Base-by-base conservation (phyloP, 2,113 vertebrate genomes). In the Blennius ocellaris region DNA sequence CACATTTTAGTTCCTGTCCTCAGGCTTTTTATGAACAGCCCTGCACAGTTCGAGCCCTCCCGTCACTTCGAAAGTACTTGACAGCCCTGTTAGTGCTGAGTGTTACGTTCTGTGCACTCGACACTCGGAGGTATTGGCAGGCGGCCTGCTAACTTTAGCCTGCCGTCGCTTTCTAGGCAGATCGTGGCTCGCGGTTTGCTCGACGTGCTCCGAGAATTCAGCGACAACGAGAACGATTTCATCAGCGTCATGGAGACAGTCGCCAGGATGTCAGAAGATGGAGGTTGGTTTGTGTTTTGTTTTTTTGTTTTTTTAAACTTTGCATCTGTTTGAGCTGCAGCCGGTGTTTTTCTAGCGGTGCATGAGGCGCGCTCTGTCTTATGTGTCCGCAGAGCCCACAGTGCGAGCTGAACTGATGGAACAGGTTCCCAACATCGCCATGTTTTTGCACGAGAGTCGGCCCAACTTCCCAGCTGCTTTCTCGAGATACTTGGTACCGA, bases 321-420 rank as follows among this genome's bases (percentile, higher is more conserved):
- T 65, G 78, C 45, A 47, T 66, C 0, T 59, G 30, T 59, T 38
- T 52, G 40, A 21, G 37, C 52, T 52, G 40, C 12, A 8, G 11
- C 8, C 8, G 5, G 5, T 36, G 39, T 11, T 8, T 15, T 70
- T 16, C 1, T 49, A 6, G 74, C 57, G 66, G 37, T 69, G 48
- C n/a, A 41, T 49, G 45, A 57, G 69, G 10, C 5, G 15, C 41
- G 5, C 17, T 47, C 39, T 54, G 10, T 41, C 21, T 30, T 66
- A 37, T 82, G 11, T 80, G 40, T 86, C 64, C 5, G 55, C 87
- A 97, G 97, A 97, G 82, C 96, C 96, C 48, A 96, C 95, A 11
- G 96, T 97, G 30, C 82, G 95, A 67, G 95, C 95, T 15, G 96
- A 97, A 76, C 92, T 98, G 81, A 96, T 97, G 96, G 96, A 97